Percentiles rank a stretch among this genome's conserved stretches.
Evolutionary conservation across 2,888 invertebrate genomes (phyloP).

Genomic region (Drosophila cyrtoloma): DNA sequence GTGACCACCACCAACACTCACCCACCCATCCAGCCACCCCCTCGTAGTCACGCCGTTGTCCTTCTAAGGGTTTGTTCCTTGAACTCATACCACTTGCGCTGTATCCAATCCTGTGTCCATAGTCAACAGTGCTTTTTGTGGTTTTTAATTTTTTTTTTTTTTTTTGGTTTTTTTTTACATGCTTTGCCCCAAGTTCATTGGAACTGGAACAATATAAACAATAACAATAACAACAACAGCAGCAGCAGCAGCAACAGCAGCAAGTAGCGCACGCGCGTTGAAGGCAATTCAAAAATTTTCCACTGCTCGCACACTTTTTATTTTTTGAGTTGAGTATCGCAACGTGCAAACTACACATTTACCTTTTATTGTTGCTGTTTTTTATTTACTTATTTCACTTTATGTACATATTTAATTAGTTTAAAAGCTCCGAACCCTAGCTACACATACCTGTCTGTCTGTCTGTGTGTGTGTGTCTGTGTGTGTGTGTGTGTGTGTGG

Average conservation of each 20-base stretch:
- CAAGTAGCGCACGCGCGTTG: slow-evolving; percentile 11
- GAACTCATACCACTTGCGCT: background rate
- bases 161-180: background rate
- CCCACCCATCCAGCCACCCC: background rate
- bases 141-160: too few relatives aligned
- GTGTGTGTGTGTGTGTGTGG: background rate
- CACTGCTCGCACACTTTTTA: slow-evolving; percentile 54
- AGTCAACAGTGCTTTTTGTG: slow-evolving; percentile 40
- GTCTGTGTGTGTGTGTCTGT: background rate
- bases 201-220: slow-evolving; percentile 26
- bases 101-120: slow-evolving; percentile 9
- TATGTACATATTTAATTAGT: slow-evolving; percentile 58
- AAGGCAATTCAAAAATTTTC: slow-evolving; percentile 50
- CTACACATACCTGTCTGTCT: background rate
- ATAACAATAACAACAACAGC: background rate
- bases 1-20: background rate
- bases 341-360: slow-evolving; percentile 25
- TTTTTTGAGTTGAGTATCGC: slow-evolving; percentile 12
- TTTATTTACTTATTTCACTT: slow-evolving; percentile 30
- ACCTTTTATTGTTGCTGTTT: slow-evolving; percentile 18
- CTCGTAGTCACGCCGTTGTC: background rate
- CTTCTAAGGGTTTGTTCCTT: background rate
- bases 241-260: slow-evolving; percentile 12
- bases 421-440: slow-evolving; percentile 21
- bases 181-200: slow-evolving; percentile 24